These are phyloP conservation scores for Gallinago paraguaiae DNA, from an alignment of 2,113 vertebrate species.

Conservation along the genomic window DNA sequence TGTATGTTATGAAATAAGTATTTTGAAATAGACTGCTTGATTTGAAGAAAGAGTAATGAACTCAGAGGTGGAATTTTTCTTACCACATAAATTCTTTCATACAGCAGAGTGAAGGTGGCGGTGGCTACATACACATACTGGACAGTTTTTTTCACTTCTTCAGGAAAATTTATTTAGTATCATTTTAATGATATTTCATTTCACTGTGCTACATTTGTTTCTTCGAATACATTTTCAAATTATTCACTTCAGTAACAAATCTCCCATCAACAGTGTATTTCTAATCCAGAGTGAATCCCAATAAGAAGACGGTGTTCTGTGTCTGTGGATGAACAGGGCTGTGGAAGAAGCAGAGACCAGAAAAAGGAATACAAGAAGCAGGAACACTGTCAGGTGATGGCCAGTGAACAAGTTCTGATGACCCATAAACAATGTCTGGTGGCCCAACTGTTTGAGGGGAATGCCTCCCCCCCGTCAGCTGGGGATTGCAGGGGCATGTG, in stretches of 20 bases:
- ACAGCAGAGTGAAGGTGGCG: neutral
- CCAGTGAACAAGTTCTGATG: too few relatives aligned
- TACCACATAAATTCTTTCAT: neutral
- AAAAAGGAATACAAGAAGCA: too few relatives aligned
- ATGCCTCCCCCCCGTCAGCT: too few relatives aligned
- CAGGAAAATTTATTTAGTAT: neutral
- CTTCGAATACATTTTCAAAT: neutral
- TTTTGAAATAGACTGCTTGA: neutral
- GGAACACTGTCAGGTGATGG: too few relatives aligned
- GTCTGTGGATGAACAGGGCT: too few relatives aligned
- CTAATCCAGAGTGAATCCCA: neutral
- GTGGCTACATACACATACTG: neutral
- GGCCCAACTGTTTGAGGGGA: too few relatives aligned
- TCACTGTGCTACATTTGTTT: neutral
- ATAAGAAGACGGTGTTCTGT: neutral
- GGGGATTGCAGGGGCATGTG: too few relatives aligned
- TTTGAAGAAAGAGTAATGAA: neutral
- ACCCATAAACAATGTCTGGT: too few relatives aligned
- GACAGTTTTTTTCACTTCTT: neutral
- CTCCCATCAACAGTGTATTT: neutral
- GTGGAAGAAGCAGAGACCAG: too few relatives aligned
- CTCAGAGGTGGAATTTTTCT: neutral
- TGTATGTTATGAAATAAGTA: neutral
- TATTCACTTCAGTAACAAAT: neutral
- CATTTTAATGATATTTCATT: neutral